Base-by-base conservation (phyloP, 2,888 invertebrate species). In the Lasioglossum villosulum region DNA sequence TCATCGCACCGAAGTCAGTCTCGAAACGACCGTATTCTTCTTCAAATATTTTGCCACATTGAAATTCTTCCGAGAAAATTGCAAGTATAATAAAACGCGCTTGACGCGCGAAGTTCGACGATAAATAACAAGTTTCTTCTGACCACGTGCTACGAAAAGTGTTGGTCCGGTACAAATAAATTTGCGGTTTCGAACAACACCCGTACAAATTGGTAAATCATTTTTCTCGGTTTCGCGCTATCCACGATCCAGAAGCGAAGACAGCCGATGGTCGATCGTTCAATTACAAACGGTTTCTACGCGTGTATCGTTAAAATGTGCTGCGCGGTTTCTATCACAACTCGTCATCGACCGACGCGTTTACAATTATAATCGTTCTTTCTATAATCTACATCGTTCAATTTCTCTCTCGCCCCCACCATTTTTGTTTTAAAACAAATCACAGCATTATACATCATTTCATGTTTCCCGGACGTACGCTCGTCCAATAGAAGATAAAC, bases 401-500 rank as follows among this genome's bases (percentile, higher is more conserved):
- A 80, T 37, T 68, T 68, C 34, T 37, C 19, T 19, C 8, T 19
- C 30, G 16, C 66, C 5, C 30, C 19, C 19, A 30, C 30, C 19
- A 19, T 66, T 66, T 66, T 66, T 66, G 23, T 66, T 78, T 84
- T 56, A 86, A 86, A 86, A 86, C 81, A 86, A 86, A 86, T 86
- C 86, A 86, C 86, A 86, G 86, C 86, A 86, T 86, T 85, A 59
- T 85, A 80, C 86, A 77, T 73, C 72, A 86, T 86, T 85, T 6
- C 74, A 37, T 75, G 70, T 72, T 37, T 71, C 76, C 27, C 74
- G 76, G 52, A 75, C 52, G 74, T 73, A 45, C 66, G 80, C 37
- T 56, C 78, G 12, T 78, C 66, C 76, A 30, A 30, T 73, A 56
- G 27, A 39, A 84, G 59, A n/a, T 34, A 37, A 52, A 77, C 78